A percentile compares a stretch with the other conserved stretches of the same genome.
phyloP scores from a whole-genome alignment of 2,113 vertebrate genomes.

The Pelobates fuscus region DNA sequence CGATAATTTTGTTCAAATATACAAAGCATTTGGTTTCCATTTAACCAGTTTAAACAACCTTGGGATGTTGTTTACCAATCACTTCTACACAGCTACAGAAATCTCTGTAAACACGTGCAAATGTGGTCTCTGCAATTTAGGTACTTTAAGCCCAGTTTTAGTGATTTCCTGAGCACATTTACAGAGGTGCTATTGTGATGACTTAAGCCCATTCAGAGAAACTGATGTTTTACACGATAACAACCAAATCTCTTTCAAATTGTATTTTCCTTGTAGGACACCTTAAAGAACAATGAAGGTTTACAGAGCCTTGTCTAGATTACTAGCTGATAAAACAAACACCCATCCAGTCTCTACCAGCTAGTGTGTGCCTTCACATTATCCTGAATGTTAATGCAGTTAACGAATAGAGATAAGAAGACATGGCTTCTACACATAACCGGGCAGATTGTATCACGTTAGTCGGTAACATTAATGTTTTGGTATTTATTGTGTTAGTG shows the following conservation, averaged over 20 bases:
- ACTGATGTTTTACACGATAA: conserved; percentile 2
- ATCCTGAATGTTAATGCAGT: background rate
- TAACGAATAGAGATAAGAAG: background rate
- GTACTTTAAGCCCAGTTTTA: background rate
- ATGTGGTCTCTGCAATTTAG: background rate
- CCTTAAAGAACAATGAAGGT: conserved; percentile 12
- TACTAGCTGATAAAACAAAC: conserved; percentile 15
- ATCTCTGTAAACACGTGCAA: background rate
- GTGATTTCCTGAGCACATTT: background rate
- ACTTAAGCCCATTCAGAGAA: background rate
- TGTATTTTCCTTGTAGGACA: background rate
- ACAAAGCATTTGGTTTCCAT: background rate
- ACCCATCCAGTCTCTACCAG: background rate
- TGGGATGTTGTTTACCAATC: background rate
- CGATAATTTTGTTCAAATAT: background rate
- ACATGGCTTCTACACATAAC: no score
- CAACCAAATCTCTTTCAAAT: background rate
- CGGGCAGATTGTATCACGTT: no score
- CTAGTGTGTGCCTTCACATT: background rate
- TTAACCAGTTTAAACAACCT: background rate
- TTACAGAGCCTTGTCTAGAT: background rate
- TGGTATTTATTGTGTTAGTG: no score
- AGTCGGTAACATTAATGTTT: no score
- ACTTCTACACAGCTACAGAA: background rate
- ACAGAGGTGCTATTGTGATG: conserved; percentile 9